Percentiles rank a stretch among this genome's conserved stretches.
These are phyloP conservation scores for Threskiornis aethiopicus DNA, from an alignment of 2,797 vertebrate genomes.

Conservation along the genomic window DNA sequence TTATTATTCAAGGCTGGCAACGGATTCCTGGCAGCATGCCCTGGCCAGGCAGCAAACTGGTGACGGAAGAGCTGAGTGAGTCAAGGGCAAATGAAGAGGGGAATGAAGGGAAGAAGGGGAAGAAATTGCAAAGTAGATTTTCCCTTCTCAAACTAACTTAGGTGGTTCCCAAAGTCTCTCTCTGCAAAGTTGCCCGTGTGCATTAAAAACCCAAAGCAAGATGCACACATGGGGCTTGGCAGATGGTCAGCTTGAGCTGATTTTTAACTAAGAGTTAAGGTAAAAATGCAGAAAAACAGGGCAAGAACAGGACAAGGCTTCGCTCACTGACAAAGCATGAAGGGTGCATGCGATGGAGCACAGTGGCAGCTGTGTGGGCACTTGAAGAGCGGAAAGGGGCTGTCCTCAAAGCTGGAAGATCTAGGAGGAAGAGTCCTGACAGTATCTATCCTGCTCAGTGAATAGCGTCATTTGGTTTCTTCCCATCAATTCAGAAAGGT, in stretches of 20 bases:
- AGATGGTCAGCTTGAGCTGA: not conserved
- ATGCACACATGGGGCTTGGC: not conserved
- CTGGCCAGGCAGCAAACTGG: conserved; percentile 69
- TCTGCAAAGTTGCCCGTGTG: not conserved
- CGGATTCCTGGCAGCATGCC: conserved; percentile 77
- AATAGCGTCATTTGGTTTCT: not conserved
- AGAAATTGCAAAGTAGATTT: conserved; percentile 40
- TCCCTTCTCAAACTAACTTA: conserved; percentile 17
- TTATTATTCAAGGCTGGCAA: conserved; percentile 88
- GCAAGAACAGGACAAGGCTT: not conserved
- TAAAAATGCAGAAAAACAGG: not conserved
- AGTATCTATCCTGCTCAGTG: not conserved
- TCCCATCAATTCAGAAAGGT: not conserved
- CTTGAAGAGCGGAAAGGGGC: not conserved
- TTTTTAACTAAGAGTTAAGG: not conserved
- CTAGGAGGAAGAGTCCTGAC: not conserved
- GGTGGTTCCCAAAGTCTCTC: not conserved
- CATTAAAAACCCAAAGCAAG: not conserved
- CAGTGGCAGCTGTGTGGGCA: not conserved
- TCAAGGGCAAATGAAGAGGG: conserved; percentile 56
- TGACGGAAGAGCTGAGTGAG: conserved; percentile 32
- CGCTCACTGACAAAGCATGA: not conserved
- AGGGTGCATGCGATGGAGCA: accelerated
- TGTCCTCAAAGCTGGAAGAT: not conserved
- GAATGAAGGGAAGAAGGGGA: not conserved